Conservation (phyloP, 2,797 vertebrate species). For the Australoheros facetus region DNA sequence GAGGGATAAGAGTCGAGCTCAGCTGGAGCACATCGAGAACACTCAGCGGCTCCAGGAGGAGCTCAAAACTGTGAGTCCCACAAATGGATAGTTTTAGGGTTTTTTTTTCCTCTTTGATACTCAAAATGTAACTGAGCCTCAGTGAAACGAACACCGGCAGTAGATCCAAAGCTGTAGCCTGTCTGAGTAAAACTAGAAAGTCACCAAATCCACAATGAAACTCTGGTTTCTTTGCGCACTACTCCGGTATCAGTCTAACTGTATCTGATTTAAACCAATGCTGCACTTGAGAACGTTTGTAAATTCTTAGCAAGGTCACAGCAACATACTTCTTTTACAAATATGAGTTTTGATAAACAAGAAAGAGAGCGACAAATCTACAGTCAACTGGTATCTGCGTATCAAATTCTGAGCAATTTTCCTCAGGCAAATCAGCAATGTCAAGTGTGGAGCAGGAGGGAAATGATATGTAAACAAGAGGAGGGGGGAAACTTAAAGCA, state of each 20-base stretch:
- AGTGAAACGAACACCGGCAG: conserved; percentile 43
- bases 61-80: conserved; percentile 76
- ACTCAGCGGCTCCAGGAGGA: conserved; percentile 73
- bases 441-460: conserved; percentile 14
- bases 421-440: conserved; percentile 26
- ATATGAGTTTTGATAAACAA: conserved; percentile 1
- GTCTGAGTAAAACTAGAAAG: conserved; percentile 28
- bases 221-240: conserved; percentile 1
- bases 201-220: conserved; percentile 50
- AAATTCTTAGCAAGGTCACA: not conserved
- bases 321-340: not conserved
- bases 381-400: not conserved
- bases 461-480: conserved; percentile 55
- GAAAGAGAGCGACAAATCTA: not conserved
- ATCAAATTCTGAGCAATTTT: not conserved
- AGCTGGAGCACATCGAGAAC: conserved; percentile 72
- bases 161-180: conserved; percentile 6
- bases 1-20: conserved; percentile 64
- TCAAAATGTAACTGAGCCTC: conserved; percentile 5
- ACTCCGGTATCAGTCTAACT: conserved; percentile 40
- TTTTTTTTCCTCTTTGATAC: not conserved
- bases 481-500: not conserved
- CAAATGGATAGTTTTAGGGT: not conserved
- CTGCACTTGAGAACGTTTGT: conserved; percentile 19
- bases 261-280: conserved; percentile 31